Conservation (phyloP, 2,797 vertebrate genomes). For the Paguma larvata region DNA sequence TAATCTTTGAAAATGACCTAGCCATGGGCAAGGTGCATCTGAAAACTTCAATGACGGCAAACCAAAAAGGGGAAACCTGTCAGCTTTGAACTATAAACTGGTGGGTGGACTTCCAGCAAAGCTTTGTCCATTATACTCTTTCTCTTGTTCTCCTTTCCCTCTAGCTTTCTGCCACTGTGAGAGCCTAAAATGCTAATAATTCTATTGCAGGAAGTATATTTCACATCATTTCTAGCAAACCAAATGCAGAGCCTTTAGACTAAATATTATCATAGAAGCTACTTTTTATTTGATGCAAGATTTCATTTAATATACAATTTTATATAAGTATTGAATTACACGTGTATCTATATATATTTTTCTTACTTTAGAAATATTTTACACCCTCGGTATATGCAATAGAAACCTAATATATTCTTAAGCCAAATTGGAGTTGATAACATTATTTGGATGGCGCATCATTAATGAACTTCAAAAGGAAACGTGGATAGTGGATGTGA, state of each 20-base stretch:
- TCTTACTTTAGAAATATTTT: background rate
- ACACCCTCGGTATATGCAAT: background rate
- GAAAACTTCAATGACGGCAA: conserved; percentile 39
- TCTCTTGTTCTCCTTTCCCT: background rate
- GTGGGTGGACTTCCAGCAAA: conserved; percentile 47
- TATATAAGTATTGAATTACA: background rate
- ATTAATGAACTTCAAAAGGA: conserved; percentile 1
- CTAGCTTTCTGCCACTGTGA: conserved; percentile 13
- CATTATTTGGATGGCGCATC: background rate
- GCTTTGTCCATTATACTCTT: conserved; percentile 11
- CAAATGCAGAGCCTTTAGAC: conserved; percentile 23
- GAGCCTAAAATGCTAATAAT: conserved; percentile 25
- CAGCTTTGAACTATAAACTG: conserved; percentile 52
- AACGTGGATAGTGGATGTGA: background rate
- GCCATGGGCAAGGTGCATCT: background rate
- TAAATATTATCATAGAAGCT: background rate
- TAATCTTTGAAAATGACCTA: conserved; percentile 63
- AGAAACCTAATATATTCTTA: conserved; percentile 10
- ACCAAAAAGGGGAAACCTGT: conserved; percentile 13
- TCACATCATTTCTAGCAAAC: conserved; percentile 36
- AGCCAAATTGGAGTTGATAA: background rate
- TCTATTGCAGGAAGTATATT: background rate
- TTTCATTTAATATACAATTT: conserved; percentile 27
- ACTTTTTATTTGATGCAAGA: background rate
- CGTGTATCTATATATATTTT: background rate